Conservation (phyloP, 2,113 vertebrate species). For the Manacus vitellinus region DNA sequence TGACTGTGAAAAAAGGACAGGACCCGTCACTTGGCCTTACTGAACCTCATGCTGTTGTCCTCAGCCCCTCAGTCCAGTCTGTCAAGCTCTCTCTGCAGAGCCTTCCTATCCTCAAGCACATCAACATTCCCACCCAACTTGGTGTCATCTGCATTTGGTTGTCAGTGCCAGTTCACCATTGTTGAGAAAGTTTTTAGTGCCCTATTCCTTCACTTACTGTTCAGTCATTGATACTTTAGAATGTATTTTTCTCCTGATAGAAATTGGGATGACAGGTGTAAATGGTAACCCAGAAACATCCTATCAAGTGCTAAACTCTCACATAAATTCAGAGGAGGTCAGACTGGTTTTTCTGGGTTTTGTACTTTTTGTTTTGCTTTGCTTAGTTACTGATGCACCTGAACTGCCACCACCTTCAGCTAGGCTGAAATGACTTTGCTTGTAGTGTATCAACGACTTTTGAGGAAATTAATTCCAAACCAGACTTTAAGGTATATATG, state of each 20-base stretch:
- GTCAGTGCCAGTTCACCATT: neutral
- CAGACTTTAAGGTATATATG: neutral
- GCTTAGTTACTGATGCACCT: neutral
- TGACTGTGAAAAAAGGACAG: neutral
- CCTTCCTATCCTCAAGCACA: neutral
- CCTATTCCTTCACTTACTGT: neutral
- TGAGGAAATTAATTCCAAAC: neutral
- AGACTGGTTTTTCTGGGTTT: neutral
- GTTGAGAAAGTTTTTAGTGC: neutral
- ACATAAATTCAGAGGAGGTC: neutral
- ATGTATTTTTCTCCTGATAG: neutral
- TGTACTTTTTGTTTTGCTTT: neutral
- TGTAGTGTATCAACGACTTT: neutral
- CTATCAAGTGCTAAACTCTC: neutral
- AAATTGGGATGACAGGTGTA: neutral
- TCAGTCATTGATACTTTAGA: neutral
- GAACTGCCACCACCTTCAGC: neutral
- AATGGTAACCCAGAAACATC: neutral
- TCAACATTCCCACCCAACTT: neutral
- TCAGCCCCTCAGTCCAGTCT: neutral
- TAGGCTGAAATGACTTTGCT: neutral
- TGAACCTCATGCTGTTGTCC: neutral
- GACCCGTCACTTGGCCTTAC: neutral
- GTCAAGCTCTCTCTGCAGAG: neutral
- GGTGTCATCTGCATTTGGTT: neutral